phyloP scores from a whole-genome alignment of 2,797 vertebrate genomes.

The Austrolebias charrua region DNA sequence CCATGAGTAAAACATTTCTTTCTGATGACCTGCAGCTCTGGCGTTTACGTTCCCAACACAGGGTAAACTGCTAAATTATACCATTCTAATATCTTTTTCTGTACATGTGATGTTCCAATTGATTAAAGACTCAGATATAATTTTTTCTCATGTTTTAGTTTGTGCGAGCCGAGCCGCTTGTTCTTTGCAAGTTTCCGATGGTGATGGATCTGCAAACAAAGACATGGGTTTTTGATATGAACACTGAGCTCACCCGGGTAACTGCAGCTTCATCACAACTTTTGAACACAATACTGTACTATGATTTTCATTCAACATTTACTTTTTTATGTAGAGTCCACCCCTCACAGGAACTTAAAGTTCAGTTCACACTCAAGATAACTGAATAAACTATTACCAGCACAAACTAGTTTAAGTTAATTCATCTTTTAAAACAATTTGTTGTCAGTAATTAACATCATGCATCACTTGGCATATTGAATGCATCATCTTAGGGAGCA shows the following conservation, averaged over 20 bases:
- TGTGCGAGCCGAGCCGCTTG: conserved; percentile 1
- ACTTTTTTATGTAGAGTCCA: too few species aligned
- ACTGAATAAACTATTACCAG: too few species aligned
- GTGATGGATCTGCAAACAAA: conserved; percentile 69
- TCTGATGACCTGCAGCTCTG: conserved; percentile 22
- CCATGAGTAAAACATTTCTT: not conserved
- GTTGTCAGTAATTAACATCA: too few species aligned
- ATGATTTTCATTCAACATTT: too few species aligned
- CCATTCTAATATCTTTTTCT: not conserved
- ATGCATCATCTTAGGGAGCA: too few species aligned
- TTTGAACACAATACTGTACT: rapidly evolving
- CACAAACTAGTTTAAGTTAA: too few species aligned
- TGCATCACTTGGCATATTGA: too few species aligned
- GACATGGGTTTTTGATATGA: conserved; percentile 41
- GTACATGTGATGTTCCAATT: not conserved
- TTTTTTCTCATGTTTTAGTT: not conserved
- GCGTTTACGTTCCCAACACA: not conserved
- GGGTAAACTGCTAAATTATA: conserved; percentile 27
- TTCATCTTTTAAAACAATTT: conserved; percentile 20
- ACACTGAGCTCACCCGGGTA: not conserved
- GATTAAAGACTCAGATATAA: not conserved
- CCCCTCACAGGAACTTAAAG: too few species aligned
- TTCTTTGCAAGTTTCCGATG: conserved; percentile 61
- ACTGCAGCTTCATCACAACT: not conserved
- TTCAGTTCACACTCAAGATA: too few species aligned